These are phyloP conservation scores for Blera fallax DNA, from an alignment of 2,888 invertebrate species.

Conservation along the genomic window DNA sequence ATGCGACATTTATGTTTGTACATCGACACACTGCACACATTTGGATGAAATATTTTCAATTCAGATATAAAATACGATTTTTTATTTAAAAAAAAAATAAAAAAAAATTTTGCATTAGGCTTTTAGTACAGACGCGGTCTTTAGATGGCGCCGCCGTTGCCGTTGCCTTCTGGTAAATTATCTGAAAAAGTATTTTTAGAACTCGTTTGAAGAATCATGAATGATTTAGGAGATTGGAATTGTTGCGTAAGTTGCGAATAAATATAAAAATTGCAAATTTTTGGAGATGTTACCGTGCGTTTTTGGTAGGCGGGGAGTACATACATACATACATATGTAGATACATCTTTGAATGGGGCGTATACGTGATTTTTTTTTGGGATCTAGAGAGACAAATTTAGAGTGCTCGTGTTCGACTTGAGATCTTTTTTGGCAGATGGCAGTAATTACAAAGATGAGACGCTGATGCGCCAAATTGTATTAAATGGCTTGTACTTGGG, in stretches of 20 bases:
- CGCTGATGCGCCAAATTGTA: too few relatives aligned
- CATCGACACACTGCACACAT: constrained; percentile 12
- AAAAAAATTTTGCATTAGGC: constrained; percentile 1
- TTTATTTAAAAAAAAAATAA: neutral
- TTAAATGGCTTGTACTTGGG: too few relatives aligned
- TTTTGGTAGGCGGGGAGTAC: constrained; percentile 49
- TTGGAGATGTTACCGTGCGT: neutral
- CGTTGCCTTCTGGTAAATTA: constrained; percentile 1
- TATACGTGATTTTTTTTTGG: constrained; percentile 53
- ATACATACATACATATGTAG: neutral
- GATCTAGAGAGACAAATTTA: neutral
- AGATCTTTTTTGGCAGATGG: neutral
- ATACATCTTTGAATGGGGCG: constrained; percentile 43
- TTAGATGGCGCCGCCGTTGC: neutral
- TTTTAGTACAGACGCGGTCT: neutral
- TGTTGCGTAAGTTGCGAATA: constrained; percentile 59
- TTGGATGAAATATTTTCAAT: constrained; percentile 3
- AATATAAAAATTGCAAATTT: neutral
- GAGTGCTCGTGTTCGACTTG: neutral
- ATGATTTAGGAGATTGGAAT: constrained; percentile 30
- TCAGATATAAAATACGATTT: neutral
- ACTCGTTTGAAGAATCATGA: constrained; percentile 13
- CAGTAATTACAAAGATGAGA: neutral
- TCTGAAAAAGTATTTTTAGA: constrained; percentile 58
- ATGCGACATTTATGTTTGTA: constrained; percentile 40